phyloP scores from a whole-genome alignment of 2,113 vertebrate genomes.

The Vidua macroura region DNA sequence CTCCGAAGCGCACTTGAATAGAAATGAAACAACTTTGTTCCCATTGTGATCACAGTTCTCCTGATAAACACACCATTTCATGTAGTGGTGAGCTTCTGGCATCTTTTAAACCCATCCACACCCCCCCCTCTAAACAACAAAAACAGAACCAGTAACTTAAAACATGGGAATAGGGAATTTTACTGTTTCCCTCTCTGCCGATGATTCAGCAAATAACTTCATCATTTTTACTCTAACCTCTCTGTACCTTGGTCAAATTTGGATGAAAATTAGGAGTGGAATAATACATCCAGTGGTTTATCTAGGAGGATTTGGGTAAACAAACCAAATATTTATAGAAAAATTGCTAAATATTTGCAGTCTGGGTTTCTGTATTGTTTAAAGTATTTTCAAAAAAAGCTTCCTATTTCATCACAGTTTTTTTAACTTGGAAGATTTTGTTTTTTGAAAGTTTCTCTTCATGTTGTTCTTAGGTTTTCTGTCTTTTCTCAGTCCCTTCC shows the following conservation, averaged over 20 bases:
- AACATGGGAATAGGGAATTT: not conserved
- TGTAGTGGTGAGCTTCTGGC: not conserved
- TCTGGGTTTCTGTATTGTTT: not conserved
- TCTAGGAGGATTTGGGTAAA: not conserved
- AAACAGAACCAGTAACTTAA: not conserved
- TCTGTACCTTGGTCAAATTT: not conserved
- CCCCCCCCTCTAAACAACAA: not conserved
- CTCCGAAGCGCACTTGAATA: not conserved
- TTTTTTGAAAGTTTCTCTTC: constrained; percentile 45
- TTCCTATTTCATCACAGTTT: constrained; percentile 5
- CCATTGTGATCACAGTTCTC: not conserved
- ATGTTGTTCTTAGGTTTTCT: constrained; percentile 1
- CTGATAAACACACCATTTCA: not conserved
- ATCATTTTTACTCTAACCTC: constrained; percentile 5
- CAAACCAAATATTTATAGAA: constrained; percentile 4
- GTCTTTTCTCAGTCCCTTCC: constrained; percentile 23
- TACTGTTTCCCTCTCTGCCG: not conserved
- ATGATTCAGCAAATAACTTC: constrained; percentile 1
- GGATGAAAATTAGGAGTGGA: not conserved
- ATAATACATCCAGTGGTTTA: not conserved
- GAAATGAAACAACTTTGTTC: not conserved
- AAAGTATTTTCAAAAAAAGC: constrained; percentile 17
- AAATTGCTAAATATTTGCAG: constrained; percentile 43
- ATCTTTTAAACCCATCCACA: not conserved
- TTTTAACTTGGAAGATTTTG: not conserved